Evolutionary conservation across 2,113 vertebrate genomes (phyloP).

Genomic region (Heterochromis multidens): DNA sequence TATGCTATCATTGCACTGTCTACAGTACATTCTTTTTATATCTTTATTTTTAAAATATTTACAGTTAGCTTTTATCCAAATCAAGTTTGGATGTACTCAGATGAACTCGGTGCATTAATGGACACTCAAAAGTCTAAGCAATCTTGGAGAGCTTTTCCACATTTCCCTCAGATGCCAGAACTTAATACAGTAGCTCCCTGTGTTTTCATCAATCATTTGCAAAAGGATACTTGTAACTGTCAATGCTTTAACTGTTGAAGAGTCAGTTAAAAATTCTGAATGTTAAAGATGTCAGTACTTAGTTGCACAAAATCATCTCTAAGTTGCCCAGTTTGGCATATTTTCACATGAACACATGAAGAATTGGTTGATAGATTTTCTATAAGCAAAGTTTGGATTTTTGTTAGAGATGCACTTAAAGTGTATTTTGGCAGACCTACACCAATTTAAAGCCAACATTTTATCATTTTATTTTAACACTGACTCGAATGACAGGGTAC

Average conservation of each 20-base stretch:
- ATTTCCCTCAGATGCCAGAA: background rate
- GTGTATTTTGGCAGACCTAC: background rate
- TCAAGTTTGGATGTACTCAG: background rate
- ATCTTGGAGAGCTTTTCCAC: background rate
- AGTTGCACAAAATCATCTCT: background rate
- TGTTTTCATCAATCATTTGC: background rate
- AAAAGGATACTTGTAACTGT: background rate
- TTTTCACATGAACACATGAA: background rate
- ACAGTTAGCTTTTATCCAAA: background rate
- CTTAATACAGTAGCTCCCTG: background rate
- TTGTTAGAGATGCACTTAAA: background rate
- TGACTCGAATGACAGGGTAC: background rate
- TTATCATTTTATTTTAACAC: background rate
- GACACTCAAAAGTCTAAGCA: background rate
- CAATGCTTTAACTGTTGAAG: background rate
- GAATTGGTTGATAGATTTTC: background rate
- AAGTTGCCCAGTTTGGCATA: background rate
- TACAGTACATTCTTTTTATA: background rate
- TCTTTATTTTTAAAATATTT: background rate
- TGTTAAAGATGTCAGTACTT: background rate
- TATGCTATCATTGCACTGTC: background rate
- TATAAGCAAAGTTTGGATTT: background rate
- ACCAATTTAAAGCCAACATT: background rate
- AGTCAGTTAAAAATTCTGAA: background rate
- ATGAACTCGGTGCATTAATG: background rate